A percentile compares a stretch with the other conserved stretches of the same genome.
phyloP scores from a whole-genome alignment of 2,888 invertebrate species.

The Dynastes grantii region DNA sequence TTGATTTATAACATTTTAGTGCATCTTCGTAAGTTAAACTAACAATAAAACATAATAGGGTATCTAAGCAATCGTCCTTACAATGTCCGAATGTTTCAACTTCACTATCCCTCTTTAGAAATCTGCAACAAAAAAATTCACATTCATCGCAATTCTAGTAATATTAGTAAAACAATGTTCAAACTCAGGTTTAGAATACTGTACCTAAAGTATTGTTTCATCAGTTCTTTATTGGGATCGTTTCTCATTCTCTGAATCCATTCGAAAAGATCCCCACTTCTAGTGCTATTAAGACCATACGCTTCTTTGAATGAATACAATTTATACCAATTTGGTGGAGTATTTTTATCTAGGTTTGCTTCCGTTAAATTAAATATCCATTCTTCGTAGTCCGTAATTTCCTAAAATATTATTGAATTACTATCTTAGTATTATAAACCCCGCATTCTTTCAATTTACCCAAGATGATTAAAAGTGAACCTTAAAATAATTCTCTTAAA shows the following conservation, averaged over 20 bases:
- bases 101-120: slow-evolving; percentile 59
- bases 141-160: neutral
- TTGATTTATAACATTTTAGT: slow-evolving; percentile 48
- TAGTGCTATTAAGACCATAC: slow-evolving; percentile 74
- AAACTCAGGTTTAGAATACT: slow-evolving; percentile 40
- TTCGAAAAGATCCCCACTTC: slow-evolving; percentile 76
- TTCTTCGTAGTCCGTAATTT: slow-evolving; percentile 78
- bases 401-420: slow-evolving; percentile 67
- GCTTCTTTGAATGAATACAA: slow-evolving; percentile 83
- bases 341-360: slow-evolving; percentile 76
- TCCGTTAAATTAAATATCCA: slow-evolving; percentile 84
- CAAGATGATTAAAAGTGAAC: too few species aligned
- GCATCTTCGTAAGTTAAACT: slow-evolving; percentile 54
- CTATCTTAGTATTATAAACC: too few species aligned
- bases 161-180: slow-evolving; percentile 3
- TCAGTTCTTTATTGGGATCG: slow-evolving; percentile 68
- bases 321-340: slow-evolving; percentile 80
- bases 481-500: too few species aligned
- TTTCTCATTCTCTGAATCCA: slow-evolving; percentile 76
- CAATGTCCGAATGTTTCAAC: slow-evolving; percentile 58
- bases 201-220: slow-evolving; percentile 70
- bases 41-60: slow-evolving; percentile 58
- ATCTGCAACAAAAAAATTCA: slow-evolving; percentile 51
- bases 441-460: too few species aligned
- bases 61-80: slow-evolving; percentile 56